Evolutionary conservation across 2,797 vertebrate genomes (phyloP).

Genomic region (Cyclopterus lumpus): DNA sequence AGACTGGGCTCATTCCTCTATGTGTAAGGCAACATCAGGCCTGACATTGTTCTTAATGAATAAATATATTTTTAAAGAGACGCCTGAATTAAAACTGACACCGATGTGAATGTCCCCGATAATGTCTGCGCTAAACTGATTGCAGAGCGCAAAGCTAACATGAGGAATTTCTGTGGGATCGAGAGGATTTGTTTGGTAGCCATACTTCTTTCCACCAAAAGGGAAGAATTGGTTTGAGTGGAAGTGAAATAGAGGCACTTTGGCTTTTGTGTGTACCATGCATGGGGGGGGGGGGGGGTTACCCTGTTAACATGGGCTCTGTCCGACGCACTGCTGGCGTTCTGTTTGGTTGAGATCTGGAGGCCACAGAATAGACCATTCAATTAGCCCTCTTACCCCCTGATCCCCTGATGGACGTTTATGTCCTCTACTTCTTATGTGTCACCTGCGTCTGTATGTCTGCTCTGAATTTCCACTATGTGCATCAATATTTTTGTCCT

Average conservation of each 20-base stretch:
- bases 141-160: too few relatives aligned
- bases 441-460: not conserved
- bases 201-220: not conserved
- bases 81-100: too few relatives aligned
- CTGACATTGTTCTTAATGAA: not conserved
- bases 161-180: not conserved
- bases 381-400: not conserved
- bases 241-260: not conserved
- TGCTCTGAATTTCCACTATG: not conserved
- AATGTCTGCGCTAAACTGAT: too few relatives aligned
- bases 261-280: too few relatives aligned
- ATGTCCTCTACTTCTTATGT: not conserved
- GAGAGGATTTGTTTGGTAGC: not conserved
- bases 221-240: not conserved
- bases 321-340: not conserved
- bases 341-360: not conserved
- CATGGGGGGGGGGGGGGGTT: too few relatives aligned
- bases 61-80: too few relatives aligned
- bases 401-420: not conserved
- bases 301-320: too few relatives aligned
- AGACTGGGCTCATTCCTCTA: not conserved
- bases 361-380: not conserved
- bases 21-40: not conserved
- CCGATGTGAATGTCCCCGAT: too few relatives aligned
- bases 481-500: not conserved